Evolutionary conservation across 2,888 invertebrate genomes (phyloP).

Genomic region (Hoplodrina ambigua): DNA sequence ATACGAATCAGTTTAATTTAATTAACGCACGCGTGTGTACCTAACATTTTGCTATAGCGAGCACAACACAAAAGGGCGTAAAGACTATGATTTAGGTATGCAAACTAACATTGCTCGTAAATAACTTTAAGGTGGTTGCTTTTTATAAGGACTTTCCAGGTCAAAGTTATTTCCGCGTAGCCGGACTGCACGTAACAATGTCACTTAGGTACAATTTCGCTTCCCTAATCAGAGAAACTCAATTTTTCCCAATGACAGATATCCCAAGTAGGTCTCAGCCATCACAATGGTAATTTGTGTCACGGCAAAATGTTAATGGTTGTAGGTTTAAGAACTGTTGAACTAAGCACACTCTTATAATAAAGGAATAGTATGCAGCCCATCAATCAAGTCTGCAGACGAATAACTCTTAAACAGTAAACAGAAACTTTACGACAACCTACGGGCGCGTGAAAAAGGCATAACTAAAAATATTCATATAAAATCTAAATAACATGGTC

Average conservation of each 20-base stretch:
- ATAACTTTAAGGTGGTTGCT: constrained; percentile 38
- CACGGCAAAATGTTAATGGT: constrained; percentile 38
- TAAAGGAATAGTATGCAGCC: constrained; percentile 33
- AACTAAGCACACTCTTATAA: constrained; percentile 49
- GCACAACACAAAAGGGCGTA: constrained; percentile 40
- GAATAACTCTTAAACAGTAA: constrained; percentile 21
- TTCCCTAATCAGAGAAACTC: constrained; percentile 18
- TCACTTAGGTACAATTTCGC: constrained; percentile 23
- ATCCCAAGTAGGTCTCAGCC: constrained; percentile 30
- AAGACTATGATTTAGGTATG: constrained; percentile 50
- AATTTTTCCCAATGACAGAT: constrained; percentile 23
- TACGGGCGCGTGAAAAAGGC: constrained; percentile 32
- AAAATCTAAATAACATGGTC: constrained; percentile 53
- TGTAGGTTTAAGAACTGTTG: constrained; percentile 29
- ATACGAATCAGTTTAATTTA: constrained; percentile 78
- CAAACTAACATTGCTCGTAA: constrained; percentile 32
- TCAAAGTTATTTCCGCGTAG: constrained; percentile 39
- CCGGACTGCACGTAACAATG: constrained; percentile 23
- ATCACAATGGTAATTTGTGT: constrained; percentile 46
- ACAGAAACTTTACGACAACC: constrained; percentile 30
- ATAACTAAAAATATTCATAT: constrained; percentile 40
- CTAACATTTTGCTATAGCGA: constrained; percentile 59
- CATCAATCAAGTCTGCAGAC: constrained; percentile 18
- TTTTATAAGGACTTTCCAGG: constrained; percentile 44
- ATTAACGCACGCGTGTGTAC: constrained; percentile 75